Evolutionary conservation across 1,140 invertebrate genomes (phyloP).

Genomic region (Lamellibrachia luymesi): DNA sequence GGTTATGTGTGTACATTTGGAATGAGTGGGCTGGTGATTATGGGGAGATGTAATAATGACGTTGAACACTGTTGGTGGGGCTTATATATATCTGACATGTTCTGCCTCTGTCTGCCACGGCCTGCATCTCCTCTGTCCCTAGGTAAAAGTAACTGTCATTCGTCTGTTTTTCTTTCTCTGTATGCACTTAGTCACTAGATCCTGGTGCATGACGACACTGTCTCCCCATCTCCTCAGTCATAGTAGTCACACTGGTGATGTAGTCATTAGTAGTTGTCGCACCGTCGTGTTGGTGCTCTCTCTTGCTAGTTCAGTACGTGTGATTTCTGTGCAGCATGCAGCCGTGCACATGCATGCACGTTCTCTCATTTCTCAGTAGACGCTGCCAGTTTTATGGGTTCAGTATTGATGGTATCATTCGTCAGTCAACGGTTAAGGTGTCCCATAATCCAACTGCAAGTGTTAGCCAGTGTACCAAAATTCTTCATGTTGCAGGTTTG

Average conservation of each 20-base stretch:
- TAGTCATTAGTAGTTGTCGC: background rate
- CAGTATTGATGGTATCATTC: background rate
- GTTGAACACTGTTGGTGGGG: background rate
- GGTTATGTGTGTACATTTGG: background rate
- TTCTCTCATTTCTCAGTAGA: background rate
- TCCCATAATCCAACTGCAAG: background rate
- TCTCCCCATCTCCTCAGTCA: background rate
- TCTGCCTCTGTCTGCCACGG: background rate
- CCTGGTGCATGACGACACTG: background rate
- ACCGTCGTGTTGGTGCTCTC: background rate
- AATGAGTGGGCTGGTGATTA: background rate
- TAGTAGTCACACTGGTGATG: background rate
- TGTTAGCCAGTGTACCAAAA: background rate
- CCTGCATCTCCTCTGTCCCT: slow-evolving; percentile 1
- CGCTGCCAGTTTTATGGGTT: background rate
- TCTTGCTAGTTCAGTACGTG: background rate
- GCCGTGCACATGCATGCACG: background rate
- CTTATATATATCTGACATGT: background rate
- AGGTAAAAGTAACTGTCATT: slow-evolving; percentile 16
- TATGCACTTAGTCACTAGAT: background rate
- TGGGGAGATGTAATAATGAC: background rate
- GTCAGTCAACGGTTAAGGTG: background rate
- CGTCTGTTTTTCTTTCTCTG: background rate
- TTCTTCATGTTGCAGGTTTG: background rate
- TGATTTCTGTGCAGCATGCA: background rate